Evolutionary conservation across 2,888 invertebrate genomes (phyloP).

Genomic region (Diaprepes abbreviatus): DNA sequence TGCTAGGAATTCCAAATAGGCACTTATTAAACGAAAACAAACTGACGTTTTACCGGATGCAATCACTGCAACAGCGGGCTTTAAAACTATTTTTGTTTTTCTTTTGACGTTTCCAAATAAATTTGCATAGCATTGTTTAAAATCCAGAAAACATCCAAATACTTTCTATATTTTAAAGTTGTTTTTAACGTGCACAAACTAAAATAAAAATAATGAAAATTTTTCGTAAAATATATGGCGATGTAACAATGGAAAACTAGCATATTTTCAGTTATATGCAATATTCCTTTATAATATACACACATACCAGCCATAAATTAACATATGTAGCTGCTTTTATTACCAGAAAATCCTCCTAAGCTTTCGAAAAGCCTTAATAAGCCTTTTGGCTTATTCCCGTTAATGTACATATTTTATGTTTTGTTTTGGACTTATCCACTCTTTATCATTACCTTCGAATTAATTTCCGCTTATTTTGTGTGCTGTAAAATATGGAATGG

Average conservation of each 20-base stretch:
- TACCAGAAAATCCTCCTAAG: slow-evolving; percentile 3
- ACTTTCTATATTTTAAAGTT: background rate
- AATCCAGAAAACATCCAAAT: background rate
- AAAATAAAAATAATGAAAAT: too few relatives aligned
- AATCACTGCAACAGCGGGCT: slow-evolving; percentile 27
- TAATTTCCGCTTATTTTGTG: too few relatives aligned
- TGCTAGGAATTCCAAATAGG: slow-evolving; percentile 41
- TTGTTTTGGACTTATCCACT: too few relatives aligned
- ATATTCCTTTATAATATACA: too few relatives aligned
- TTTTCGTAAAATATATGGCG: too few relatives aligned
- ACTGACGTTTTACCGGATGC: slow-evolving; percentile 44
- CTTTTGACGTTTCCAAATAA: slow-evolving; percentile 9
- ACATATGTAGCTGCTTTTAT: background rate
- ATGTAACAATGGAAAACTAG: too few relatives aligned
- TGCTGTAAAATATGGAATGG: too few relatives aligned
- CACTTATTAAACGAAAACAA: slow-evolving; percentile 47
- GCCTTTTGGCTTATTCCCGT: background rate
- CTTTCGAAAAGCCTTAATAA: background rate
- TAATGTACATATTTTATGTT: too few relatives aligned
- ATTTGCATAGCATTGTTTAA: slow-evolving; percentile 12
- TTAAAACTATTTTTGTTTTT: slow-evolving; percentile 30
- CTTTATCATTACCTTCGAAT: too few relatives aligned
- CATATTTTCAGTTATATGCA: too few relatives aligned
- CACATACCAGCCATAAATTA: background rate
- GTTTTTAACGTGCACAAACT: too few relatives aligned